These are phyloP conservation scores for Vanacampus margaritifer DNA, from an alignment of 2,113 vertebrate genomes.

Conservation along the genomic window DNA sequence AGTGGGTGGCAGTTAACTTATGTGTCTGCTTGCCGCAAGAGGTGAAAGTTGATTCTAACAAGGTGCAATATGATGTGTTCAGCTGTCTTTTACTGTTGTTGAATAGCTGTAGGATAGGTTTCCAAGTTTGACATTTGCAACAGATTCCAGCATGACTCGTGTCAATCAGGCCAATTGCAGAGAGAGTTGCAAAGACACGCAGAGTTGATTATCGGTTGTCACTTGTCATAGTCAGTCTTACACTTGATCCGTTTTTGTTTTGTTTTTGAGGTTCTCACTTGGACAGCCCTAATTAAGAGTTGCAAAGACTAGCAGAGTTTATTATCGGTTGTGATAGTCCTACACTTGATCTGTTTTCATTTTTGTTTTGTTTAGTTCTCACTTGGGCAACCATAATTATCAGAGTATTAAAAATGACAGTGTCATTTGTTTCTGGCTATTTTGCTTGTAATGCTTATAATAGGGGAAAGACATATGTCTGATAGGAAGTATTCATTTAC, in stretches of 20 bases:
- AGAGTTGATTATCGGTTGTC: not conserved
- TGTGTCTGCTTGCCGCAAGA: not conserved
- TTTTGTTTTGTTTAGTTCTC: not conserved
- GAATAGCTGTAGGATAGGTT: not conserved
- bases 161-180: not conserved
- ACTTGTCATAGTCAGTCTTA: not conserved
- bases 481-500: not conserved
- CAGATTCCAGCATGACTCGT: not conserved
- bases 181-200: not conserved
- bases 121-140: not conserved
- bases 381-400: not conserved
- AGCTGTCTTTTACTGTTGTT: not conserved
- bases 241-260: not conserved
- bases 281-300: not conserved
- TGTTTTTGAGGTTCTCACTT: not conserved
- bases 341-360: not conserved
- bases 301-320: not conserved
- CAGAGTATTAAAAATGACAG: not conserved
- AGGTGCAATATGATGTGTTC: not conserved
- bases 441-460: not conserved
- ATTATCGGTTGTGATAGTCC: not conserved
- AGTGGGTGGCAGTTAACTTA: not conserved
- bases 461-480: not conserved
- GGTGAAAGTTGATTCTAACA: slow-evolving; percentile 6
- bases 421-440: not conserved